phyloP scores from a whole-genome alignment of 2,797 vertebrate genomes.

The Odontamblyopus rebecca region DNA sequence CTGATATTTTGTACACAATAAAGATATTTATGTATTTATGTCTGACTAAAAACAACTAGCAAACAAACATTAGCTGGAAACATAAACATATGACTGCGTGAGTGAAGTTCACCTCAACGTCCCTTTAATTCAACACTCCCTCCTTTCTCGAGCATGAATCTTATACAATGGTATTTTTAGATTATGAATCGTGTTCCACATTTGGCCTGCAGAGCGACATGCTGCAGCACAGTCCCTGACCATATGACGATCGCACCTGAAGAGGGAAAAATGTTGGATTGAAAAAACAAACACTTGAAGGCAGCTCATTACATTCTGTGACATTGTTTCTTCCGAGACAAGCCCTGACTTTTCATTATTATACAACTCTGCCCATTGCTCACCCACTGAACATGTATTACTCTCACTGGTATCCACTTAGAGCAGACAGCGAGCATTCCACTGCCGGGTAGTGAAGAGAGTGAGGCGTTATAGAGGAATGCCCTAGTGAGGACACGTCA shows the following conservation, averaged over 20 bases:
- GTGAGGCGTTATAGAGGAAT: conserved; percentile 61
- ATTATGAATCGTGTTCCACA: conserved; percentile 40
- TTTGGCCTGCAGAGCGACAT: conserved; percentile 49
- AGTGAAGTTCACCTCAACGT: background rate
- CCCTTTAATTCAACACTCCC: background rate
- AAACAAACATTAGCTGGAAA: background rate
- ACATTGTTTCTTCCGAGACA: conserved; percentile 84
- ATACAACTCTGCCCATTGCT: conserved; percentile 83
- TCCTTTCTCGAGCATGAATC: conserved; percentile 24
- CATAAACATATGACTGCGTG: background rate
- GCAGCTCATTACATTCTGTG: conserved; percentile 67
- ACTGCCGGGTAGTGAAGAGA: conserved; percentile 76
- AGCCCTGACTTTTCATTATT: conserved; percentile 87
- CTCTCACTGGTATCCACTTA: conserved; percentile 80
- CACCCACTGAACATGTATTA: conserved; percentile 87
- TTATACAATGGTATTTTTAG: conserved; percentile 33
- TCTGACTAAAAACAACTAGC: background rate
- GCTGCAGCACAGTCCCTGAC: conserved; percentile 61
- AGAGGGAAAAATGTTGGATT: conserved; percentile 68
- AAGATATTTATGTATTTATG: background rate
- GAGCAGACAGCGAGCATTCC: conserved; percentile 78
- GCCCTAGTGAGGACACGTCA: conserved; percentile 47
- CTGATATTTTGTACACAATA: background rate
- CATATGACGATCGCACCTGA: conserved; percentile 52
- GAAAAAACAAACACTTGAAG: conserved; percentile 76